Evolutionary conservation across 2,113 vertebrate genomes (phyloP), one percentile per base, ranked within the genome.

Genomic region (Phasianus colchicus): DNA sequence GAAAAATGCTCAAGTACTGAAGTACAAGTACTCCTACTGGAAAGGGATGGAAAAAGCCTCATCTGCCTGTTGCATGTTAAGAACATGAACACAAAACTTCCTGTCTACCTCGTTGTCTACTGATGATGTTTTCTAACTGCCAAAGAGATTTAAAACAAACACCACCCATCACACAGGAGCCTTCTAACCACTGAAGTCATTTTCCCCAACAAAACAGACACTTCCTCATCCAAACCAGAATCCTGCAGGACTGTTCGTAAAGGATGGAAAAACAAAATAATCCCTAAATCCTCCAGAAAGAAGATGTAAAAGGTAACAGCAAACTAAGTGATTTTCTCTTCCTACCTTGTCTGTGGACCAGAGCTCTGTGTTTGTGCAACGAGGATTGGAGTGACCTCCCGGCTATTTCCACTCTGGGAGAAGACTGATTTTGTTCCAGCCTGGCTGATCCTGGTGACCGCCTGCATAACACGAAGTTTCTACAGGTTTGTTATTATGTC

Each of bases 301-400:
- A 6, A 36, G 24, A 61, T 40, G 18, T 27, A 78, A 25, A 48
- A 81, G 15, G 5, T 38, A 50, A 58, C 13, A 36, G 8, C 9
- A 22, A 58, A 30, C 4, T 7, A 13, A 13, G 16, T 20, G 48
- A 6, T 60, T 40, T 22, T 5, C 6, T 27, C 32, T 27, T 61
- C 92, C 83, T 98, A 99, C 99, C 99, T 99, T 95, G 98, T 99
- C 97, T 99, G 99, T 82, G 99, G 99, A 52, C 98, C 99, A 72
- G 99, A 98, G 96, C 98, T 99, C 97, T 99, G 99, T 48, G 99
- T 99, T 95, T 99, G 99, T 98, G 99, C 99, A 97, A 99, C 99
- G 66, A 99, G 99, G 87, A 99, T 91, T 85, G 99, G 99, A 80
- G 99, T 98, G 82, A 99, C 98, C 57, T 99, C 99, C 88, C 99